These are phyloP conservation scores for Masticophis lateralis DNA, from an alignment of 2,797 vertebrate species.

Conservation along the genomic window DNA sequence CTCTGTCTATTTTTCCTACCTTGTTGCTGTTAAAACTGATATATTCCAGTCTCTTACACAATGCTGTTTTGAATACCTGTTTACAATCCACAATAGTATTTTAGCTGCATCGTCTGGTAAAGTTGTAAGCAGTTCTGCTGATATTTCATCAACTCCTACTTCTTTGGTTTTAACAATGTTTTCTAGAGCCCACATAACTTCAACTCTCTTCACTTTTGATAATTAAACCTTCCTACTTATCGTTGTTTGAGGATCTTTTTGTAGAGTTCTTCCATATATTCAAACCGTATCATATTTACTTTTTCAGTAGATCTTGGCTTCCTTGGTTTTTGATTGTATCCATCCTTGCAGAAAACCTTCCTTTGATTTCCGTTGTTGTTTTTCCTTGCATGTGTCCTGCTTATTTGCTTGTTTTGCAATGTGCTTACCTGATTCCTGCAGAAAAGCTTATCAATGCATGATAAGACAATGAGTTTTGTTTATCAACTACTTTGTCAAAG, in stretches of 20 bases:
- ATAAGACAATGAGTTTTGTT: neutral
- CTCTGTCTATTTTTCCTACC: neutral
- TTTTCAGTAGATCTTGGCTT: neutral
- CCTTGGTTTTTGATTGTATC: neutral
- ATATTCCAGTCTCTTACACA: neutral
- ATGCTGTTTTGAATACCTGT: neutral
- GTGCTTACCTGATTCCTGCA: neutral
- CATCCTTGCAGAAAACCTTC: neutral
- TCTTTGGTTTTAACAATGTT: neutral
- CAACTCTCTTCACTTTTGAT: neutral
- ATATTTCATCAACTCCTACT: neutral
- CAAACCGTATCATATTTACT: neutral
- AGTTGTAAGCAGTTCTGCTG: neutral
- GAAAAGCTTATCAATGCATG: neutral
- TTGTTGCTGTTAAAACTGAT: neutral
- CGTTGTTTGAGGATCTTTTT: neutral
- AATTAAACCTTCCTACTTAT: neutral
- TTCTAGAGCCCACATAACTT: neutral
- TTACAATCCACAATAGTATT: neutral
- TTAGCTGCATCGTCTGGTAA: neutral
- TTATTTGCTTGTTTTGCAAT: neutral
- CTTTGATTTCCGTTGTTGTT: neutral
- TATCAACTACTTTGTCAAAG: neutral
- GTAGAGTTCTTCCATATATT: neutral
- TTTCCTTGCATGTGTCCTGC: neutral